Evolutionary conservation across 2,888 invertebrate genomes (phyloP), one percentile per base, ranked within the genome.

Genomic region (Synergus japonicus): DNA sequence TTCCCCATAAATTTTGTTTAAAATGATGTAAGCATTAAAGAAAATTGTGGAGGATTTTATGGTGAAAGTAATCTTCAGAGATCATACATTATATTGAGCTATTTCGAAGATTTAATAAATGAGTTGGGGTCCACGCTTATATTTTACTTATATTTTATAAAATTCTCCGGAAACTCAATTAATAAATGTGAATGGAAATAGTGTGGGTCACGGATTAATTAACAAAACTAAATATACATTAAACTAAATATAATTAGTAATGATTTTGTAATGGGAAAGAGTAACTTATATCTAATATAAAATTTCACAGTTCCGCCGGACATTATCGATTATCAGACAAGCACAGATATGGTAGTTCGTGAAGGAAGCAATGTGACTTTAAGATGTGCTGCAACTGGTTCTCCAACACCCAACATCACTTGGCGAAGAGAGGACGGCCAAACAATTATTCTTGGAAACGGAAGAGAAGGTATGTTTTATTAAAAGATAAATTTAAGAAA

Each of bases 371-470:
- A 95, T 83, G 96, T 96, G 0, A 95, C 95, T 0, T 93, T 97
- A 15, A 94, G 95, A 8, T 97, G 97, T 87, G 95, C 95, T 18
- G 97, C 97, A 0, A 96, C 96, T 0, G 97, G 97, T 9, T 96
- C 96, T 66, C 97, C 97, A 0, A 93, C 93, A 4, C 98, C 98
- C 7, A 94, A 93, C 77, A 96, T 97, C 84, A 95, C 95, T 13
- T 97, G 97, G 97, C 93, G 96, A 83, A 93, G 97, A 76, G 97
- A 97, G 90, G 96, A 96, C 90, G 95, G 95, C 12, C 93, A 94
- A 66, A 93, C 94, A 78, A 95, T 95, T 88, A 93, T 93, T 83
- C 92, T 94, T 12, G 87, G 84, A 46, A 89, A 90, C 60, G 89
- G 87, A 15, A 86, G 88, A 76, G 91, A 91, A 88, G 92, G 93